Conservation (phyloP, 2,888 invertebrate genomes). For the Cinara cedri region DNA sequence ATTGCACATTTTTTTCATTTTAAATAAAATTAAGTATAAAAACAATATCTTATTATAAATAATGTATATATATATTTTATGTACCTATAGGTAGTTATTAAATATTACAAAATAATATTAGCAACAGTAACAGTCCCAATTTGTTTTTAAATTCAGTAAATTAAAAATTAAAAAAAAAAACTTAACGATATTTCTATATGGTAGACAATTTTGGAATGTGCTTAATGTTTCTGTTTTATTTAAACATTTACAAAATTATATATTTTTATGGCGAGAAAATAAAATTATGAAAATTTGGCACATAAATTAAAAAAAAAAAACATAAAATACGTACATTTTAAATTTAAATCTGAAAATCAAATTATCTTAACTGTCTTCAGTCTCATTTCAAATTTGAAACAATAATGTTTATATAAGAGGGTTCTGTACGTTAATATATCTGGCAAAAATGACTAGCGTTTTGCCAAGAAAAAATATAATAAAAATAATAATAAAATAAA, state of each 20-base stretch:
- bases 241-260: constrained; percentile 51
- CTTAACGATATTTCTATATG: constrained; percentile 50
- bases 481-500: constrained; percentile 16
- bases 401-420: constrained; percentile 52
- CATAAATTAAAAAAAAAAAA: constrained; percentile 48
- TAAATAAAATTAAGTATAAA: constrained; percentile 57
- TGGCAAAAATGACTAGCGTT: constrained; percentile 57
- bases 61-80: constrained; percentile 50
- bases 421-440: constrained; percentile 53
- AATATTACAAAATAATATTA: constrained; percentile 55
- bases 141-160: constrained; percentile 50
- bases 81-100: constrained; percentile 50
- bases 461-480: constrained; percentile 42
- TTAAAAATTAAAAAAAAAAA: constrained; percentile 40
- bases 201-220: constrained; percentile 57
- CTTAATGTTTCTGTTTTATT: constrained; percentile 39
- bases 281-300: constrained; percentile 55
- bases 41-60: constrained; percentile 53
- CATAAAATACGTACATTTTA: constrained; percentile 45
- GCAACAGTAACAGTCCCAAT: constrained; percentile 55
- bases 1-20: constrained; percentile 56
- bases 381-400: constrained; percentile 55
- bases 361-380: constrained; percentile 56
- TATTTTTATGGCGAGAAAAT: constrained; percentile 53
- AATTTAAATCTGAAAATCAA: constrained; percentile 49